A percentile compares a stretch with the other conserved stretches of the same genome.
phyloP scores from a whole-genome alignment of 2,113 vertebrate genomes.

The Choloepus hoffmanni region DNA sequence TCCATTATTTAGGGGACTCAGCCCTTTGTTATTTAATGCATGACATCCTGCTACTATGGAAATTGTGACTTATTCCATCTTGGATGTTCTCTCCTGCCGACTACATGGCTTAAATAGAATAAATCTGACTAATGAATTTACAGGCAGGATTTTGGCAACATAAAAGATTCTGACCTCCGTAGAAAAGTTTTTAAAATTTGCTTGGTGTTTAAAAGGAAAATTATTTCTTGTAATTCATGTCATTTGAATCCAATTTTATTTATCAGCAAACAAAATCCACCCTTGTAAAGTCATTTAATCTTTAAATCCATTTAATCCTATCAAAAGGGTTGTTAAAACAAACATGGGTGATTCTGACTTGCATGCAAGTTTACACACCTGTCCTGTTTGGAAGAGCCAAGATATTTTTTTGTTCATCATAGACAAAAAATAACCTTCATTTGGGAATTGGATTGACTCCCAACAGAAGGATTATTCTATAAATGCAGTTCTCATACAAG shows the following conservation, averaged over 20 bases:
- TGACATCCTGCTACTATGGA: neutral
- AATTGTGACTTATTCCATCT: constrained; percentile 39
- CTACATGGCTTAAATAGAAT: neutral
- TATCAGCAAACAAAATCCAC: constrained; percentile 48
- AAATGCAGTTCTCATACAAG: neutral
- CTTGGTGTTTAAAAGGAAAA: constrained; percentile 60
- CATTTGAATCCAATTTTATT: constrained; percentile 62
- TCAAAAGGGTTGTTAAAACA: constrained; percentile 53
- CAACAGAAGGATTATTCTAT: constrained; percentile 50
- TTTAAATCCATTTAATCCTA: constrained; percentile 65
- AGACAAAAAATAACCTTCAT: constrained; percentile 49
- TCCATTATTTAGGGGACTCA: neutral
- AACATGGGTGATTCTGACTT: constrained; percentile 46
- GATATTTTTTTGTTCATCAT: constrained; percentile 46
- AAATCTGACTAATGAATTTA: constrained; percentile 57
- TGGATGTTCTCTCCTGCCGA: constrained; percentile 22
- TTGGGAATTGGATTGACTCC: constrained; percentile 48
- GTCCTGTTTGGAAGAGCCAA: constrained; percentile 7
- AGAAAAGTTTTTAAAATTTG: constrained; percentile 56
- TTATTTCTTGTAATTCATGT: constrained; percentile 52
- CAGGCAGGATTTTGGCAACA: constrained; percentile 50
- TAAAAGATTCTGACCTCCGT: neutral
- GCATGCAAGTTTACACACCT: constrained; percentile 57
- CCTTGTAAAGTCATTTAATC: constrained; percentile 49
- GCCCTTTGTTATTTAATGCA: neutral